Evolutionary conservation across 2,888 invertebrate genomes (phyloP).

Genomic region (Parasteatoda lunata): DNA sequence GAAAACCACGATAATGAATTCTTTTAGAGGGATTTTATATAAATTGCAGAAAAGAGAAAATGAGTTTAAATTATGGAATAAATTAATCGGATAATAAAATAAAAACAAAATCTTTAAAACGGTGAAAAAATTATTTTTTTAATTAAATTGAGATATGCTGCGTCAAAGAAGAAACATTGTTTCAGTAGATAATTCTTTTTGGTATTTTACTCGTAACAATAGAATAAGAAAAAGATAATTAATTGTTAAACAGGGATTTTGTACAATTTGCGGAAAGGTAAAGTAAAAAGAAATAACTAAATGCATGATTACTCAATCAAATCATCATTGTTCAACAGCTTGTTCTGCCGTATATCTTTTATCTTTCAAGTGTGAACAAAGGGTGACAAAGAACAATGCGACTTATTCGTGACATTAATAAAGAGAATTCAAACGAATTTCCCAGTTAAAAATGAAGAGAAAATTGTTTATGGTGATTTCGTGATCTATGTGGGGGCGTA

Average conservation of each 20-base stretch:
- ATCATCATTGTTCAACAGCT: background rate
- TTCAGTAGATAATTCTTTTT: too few relatives aligned
- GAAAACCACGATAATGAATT: too few relatives aligned
- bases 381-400: background rate
- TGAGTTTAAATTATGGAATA: background rate
- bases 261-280: background rate
- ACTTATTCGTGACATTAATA: background rate
- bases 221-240: background rate
- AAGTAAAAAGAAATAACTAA: background rate
- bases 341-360: background rate
- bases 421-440: background rate
- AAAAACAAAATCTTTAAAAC: background rate
- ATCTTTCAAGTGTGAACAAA: too few relatives aligned
- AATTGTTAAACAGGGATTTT: background rate
- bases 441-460: background rate
- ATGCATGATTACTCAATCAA: background rate
- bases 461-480: background rate
- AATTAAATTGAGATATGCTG: background rate
- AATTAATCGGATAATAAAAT: background rate
- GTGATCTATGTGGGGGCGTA: background rate
- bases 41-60: too few relatives aligned
- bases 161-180: too few relatives aligned
- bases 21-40: too few relatives aligned
- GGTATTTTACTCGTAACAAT: background rate
- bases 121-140: background rate